Evolutionary conservation across 2,888 invertebrate species (phyloP), one percentile per base, ranked within the genome.

Genomic region (Vandiemenella viatica): DNA sequence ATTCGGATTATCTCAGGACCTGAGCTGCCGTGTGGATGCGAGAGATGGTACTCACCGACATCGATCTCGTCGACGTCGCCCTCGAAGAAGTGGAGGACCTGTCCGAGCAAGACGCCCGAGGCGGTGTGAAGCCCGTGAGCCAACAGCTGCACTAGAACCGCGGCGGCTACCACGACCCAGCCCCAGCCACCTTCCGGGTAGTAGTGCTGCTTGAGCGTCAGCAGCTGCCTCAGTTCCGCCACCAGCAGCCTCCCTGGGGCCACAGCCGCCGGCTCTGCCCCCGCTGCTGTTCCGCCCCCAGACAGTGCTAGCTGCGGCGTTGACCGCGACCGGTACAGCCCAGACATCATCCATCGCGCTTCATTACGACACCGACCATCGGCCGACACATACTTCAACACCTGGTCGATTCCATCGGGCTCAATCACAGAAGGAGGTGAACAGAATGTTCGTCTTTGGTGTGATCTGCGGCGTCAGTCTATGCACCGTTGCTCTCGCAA

Each of bases 121-220:
- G 54, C 53, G 37, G 48, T 53, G 46, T 86, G 82, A 56, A 85
- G 67, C 1, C 88, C 88, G 59, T 83, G 80, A 17, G 80, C 76
- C 26, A 89, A 67, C 23, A 84, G 69, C 64, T 88, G 83, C 32
- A 80, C 83, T 19, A 83, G 65, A 18, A 84, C 74, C 16, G 80
- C 83, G 20, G 80, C 82, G 16, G 75, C 70, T 1, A 85, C 73
- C 46, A 88, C 79, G 46, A 84, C 76, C 85, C 86, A 89, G 5
- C 88, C 89, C 87, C 56, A 52, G n/a, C 55, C 51, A 23, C 58
- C 60, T 53, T 60, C 59, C 38, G 51, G 57, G 50, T 55, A 58
- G 51, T 53, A 56, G 45, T 56, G 57, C 49, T 60, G 55, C 44
- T 53, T 78, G 56, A 81, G 71, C 7, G 80, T 80, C 49, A 81